Evolutionary conservation across 2,888 invertebrate species (phyloP), one percentile per base, ranked within the genome.

Genomic region (Drosophila nigricruria): DNA sequence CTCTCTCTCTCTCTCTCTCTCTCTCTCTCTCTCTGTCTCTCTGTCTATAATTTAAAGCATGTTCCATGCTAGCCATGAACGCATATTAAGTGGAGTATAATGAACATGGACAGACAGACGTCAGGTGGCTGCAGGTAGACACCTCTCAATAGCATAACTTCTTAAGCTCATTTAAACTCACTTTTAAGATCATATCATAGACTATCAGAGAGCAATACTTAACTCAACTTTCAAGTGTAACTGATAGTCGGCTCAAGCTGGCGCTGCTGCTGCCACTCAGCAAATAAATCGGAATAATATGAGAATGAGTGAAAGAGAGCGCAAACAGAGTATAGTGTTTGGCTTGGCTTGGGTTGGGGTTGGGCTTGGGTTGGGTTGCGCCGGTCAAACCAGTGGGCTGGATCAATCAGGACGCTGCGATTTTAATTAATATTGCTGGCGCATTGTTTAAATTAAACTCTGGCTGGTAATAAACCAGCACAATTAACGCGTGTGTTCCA

Each of bases 391-490:
- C 60, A 58, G 63, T 62, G 70, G 63, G 56, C 73, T 68, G 73
- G 49, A 77, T 82, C 88, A 82, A 82, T 82, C 88, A 85, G 74
- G 63, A 64, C 52, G 70, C 74, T 38, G 58, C 64, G 68, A 74
- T 74, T 74, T 88, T 88, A 80, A 83, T 83, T 83, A 88, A 83
- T 82, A 80, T 82, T 80, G 83, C 73, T 78, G 67, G 74, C 72
- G 65, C 78, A 74, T 74, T 82, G 80, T 77, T 88, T 88, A 88
- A 88, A 82, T 83, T 83, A 74, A 85, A 87, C 82, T 70, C 84
- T 61, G 87, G 72, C 78, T 70, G 77, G 58, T 70, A 78, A 83
- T 83, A 73, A 81, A 63, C 65, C 72, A 81, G 60, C 50, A 47
- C 69, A 73, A 82, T 79, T 64, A 84, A 81, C 57, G 40, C 5